Base-by-base conservation (phyloP, 2,888 invertebrate species). In the Folsomia manolachei region DNA sequence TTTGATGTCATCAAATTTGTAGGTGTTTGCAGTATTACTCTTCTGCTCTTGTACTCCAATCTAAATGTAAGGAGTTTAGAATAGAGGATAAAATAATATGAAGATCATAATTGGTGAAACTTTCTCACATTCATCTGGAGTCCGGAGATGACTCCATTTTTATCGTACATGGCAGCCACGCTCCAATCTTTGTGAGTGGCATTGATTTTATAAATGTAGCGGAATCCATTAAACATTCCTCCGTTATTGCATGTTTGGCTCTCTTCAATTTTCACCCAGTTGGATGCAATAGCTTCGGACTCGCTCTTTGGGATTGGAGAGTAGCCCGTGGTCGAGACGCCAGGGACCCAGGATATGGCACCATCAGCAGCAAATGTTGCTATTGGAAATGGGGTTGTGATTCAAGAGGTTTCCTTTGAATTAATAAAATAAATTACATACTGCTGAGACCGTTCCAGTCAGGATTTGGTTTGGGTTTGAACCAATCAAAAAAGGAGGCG, bases 101-200 rank as follows among this genome's bases (percentile, higher is more conserved):
- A n/a, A n/a, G n/a, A n/a, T n/a, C n/a, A n/a, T n/a, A 7, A 7
- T 60, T 60, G 9, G n/a, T 7, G 11, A n/a, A n/a, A 2, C 53
- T 2, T 7, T n/a, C 61, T 53, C 64, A 71, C 71, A 27, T 71
- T 71, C 68, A 68, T 68, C 27, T 71, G 71, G 27, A 71, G 62
- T 24, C 71, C 71, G n/a, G 69, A 52, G n/a, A 71, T 68, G 23
- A 71, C 53, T 25, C 71, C 71, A 39, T 71, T 68, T 11, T 26
- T 26, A 25, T 71, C 71, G 56, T 52, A 63, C 21, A 71, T 21
- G 18, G 62, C 25, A 26, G 25, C 26, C 1, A 71, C n/a, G 1
- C 53, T 7, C 18, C 27, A n/a, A 24, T 71, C 68, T n/a, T 52
- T 56, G 14, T 27, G 62, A 9, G 27, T 61, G 4, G 56, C 56